Evolutionary conservation across 2,888 invertebrate species (phyloP).

Genomic region (Pantelozetes paolii): DNA sequence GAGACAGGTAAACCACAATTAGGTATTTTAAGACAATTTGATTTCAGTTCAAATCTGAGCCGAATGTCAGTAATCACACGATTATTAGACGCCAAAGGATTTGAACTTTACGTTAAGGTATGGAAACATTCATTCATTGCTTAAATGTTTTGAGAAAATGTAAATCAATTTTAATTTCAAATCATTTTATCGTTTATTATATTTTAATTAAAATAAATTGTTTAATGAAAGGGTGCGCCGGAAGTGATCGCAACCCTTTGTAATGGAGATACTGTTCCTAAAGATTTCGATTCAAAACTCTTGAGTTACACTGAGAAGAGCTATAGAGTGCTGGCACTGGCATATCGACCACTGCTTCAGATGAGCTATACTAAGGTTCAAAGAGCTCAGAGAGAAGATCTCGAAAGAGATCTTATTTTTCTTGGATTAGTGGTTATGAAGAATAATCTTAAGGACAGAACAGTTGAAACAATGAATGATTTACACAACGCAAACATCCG

Average conservation of each 20-base stretch:
- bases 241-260: conserved; percentile 56
- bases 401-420: conserved; percentile 55
- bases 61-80: conserved; percentile 58
- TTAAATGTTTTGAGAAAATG: background rate
- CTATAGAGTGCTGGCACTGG: conserved; percentile 77
- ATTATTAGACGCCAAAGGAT: conserved; percentile 52
- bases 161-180: too few relatives aligned
- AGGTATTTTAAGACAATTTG: conserved; percentile 57
- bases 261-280: conserved; percentile 59
- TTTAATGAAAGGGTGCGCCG: conserved; percentile 53
- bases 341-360: conserved; percentile 66
- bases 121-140: background rate
- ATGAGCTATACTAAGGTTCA: conserved; percentile 53
- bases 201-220: background rate
- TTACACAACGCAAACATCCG: conserved; percentile 54
- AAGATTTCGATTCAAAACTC: conserved; percentile 69
- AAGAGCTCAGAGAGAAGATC: conserved; percentile 50
- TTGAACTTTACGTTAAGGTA: conserved; percentile 56
- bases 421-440: conserved; percentile 79
- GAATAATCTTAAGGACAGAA: conserved; percentile 86
- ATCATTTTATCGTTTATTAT: background rate
- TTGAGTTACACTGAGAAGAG: conserved; percentile 76
- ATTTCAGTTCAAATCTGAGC: conserved; percentile 56
- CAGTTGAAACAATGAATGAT: conserved; percentile 59
- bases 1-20: conserved; percentile 49